Percentiles rank a stretch among this genome's conserved stretches.
phyloP scores from a whole-genome alignment of 2,797 vertebrate species.

The Mormyrus proboscirostris region DNA sequence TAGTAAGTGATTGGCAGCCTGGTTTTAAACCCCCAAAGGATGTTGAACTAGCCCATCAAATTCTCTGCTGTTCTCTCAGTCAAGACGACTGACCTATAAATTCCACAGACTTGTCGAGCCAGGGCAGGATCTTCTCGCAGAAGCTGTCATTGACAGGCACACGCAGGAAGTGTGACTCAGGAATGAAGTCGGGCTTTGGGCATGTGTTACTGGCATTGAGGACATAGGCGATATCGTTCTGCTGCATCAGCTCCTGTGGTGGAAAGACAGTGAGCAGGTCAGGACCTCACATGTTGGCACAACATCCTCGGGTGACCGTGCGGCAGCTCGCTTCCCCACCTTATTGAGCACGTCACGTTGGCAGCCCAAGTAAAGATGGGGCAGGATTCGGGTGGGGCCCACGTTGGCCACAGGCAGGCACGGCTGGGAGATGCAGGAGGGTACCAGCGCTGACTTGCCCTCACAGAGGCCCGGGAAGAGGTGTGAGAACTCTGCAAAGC shows the following conservation, averaged over 20 bases:
- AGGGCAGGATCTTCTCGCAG: conserved; percentile 94
- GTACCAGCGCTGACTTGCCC: conserved; percentile 78
- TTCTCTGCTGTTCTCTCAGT: not conserved
- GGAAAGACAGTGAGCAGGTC: not conserved
- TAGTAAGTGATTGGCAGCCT: not conserved
- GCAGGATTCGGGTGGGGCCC: conserved; percentile 88
- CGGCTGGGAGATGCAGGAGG: conserved; percentile 82
- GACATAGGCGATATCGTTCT: conserved; percentile 83
- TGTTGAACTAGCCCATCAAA: not conserved
- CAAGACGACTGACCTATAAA: conserved; percentile 77
- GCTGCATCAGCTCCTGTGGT: conserved; percentile 85
- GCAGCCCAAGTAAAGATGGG: conserved; percentile 92
- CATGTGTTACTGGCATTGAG: conserved; percentile 92
- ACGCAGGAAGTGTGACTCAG: conserved; percentile 83
- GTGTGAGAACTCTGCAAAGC: conserved; percentile 81
- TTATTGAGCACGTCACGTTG: conserved; percentile 91
- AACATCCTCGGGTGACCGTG: not conserved
- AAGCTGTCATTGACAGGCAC: conserved; percentile 96
- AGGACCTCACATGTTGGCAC: not conserved
- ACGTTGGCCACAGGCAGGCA: conserved; percentile 73
- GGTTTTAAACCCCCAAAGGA: not conserved
- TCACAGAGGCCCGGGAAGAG: conserved; percentile 89
- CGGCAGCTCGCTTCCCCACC: conserved; percentile 53
- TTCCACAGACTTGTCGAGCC: conserved; percentile 89
- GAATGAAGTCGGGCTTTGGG: conserved; percentile 92